Conservation (phyloP, 2,797 vertebrate species). For the Benthosema pterotum region DNA sequence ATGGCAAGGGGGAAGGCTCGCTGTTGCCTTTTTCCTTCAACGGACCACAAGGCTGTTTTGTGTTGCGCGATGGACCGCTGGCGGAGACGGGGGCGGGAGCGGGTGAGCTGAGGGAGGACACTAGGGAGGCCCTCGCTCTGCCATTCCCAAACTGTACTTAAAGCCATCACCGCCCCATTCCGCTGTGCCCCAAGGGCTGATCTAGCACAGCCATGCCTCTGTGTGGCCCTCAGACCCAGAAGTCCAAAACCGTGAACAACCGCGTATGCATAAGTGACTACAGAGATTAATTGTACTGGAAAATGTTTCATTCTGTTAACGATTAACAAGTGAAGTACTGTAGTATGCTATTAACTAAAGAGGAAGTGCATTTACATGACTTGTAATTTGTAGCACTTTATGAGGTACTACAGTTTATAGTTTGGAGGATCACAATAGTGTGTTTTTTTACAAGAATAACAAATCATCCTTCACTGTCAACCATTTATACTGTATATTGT, state of each 20-base stretch:
- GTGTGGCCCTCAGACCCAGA: constrained; percentile 18
- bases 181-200: constrained; percentile 18
- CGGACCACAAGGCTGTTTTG: constrained; percentile 13
- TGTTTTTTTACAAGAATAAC: no score
- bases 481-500: no score
- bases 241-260: background rate
- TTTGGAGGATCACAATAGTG: no score
- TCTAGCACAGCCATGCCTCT: constrained; percentile 37
- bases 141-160: constrained; percentile 56
- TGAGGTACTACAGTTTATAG: no score
- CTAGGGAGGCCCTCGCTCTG: constrained; percentile 45
- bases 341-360: no score
- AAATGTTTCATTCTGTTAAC: no score
- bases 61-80: constrained; percentile 59
- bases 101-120: constrained; percentile 39
- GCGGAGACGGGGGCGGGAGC: constrained; percentile 28
- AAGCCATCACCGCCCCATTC: constrained; percentile 30
- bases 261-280: background rate
- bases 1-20: constrained; percentile 71
- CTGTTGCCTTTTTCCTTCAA: constrained; percentile 58
- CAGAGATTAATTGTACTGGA: no score
- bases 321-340: no score
- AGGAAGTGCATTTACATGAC: no score
- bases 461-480: no score
- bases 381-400: no score